Percentiles rank a stretch among this genome's conserved stretches.
phyloP scores from a whole-genome alignment of 2,888 invertebrate genomes.

The Caenorhabditis japonica region DNA sequence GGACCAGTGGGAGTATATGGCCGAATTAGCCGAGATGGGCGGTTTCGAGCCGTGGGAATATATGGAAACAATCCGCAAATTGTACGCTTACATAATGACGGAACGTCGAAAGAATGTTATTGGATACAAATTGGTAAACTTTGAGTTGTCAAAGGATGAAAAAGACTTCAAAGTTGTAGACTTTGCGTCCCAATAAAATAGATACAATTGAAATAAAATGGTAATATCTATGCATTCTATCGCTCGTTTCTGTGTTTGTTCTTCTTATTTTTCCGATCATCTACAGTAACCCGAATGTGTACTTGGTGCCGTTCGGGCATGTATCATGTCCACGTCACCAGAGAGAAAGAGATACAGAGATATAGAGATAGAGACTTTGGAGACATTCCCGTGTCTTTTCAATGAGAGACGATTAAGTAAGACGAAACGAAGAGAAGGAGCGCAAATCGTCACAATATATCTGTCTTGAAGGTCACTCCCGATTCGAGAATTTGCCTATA shows the following conservation, averaged over 20 bases:
- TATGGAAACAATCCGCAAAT: slow-evolving; percentile 53
- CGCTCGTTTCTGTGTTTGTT: not conserved
- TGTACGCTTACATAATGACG: slow-evolving; percentile 46
- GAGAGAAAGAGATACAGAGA: too few relatives aligned
- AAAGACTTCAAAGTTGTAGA: slow-evolving; percentile 40
- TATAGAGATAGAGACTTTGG: too few relatives aligned
- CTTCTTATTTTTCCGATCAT: not conserved
- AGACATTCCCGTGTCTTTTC: too few relatives aligned
- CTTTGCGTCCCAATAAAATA: slow-evolving; percentile 1
- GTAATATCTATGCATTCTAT: too few relatives aligned
- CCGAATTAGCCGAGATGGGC: slow-evolving; percentile 55
- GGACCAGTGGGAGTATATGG: slow-evolving; percentile 67
- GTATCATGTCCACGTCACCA: slow-evolving; percentile 11
- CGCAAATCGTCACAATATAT: slow-evolving; percentile 50
- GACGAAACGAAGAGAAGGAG: slow-evolving; percentile 17
- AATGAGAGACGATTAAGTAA: too few relatives aligned
- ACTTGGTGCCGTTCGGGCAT: slow-evolving; percentile 10
- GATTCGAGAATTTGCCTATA: slow-evolving; percentile 43
- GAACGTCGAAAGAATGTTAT: slow-evolving; percentile 46
- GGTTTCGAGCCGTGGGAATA: slow-evolving; percentile 46
- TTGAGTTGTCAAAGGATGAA: slow-evolving; percentile 30
- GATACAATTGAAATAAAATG: not conserved
- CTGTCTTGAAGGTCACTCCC: slow-evolving; percentile 44
- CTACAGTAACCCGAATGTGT: not conserved
- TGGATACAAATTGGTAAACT: slow-evolving; percentile 54